Evolutionary conservation across 2,797 vertebrate genomes (phyloP), one percentile per base, ranked within the genome.

Genomic region (Lerista edwardsae): DNA sequence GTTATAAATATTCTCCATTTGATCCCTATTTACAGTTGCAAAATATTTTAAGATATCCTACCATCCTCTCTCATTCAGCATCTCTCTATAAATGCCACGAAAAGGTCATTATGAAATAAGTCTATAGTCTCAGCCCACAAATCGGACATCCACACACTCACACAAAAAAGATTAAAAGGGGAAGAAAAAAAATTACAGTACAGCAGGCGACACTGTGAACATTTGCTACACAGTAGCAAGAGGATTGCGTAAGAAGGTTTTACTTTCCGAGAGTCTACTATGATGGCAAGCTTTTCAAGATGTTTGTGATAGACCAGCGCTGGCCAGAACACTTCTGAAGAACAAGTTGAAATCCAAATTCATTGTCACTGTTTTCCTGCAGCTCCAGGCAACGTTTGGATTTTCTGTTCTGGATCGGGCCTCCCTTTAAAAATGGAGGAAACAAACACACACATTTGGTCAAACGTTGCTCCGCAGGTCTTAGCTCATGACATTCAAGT

Each of bases 321-420:
- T 99, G 98, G 91, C 98, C 98, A 0, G 97, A 97, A 96, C 98
- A 99, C 94, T 98, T 98, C 95, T 99, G 98, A 86, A 99, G 96
- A 87, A 97, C 96, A 86, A 99, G 97, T 68, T 98, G 97, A 95
- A 97, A 99, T 67, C 98, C 98, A 41, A 99, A 99, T 91, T 99
- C 98, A 67, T 95, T 97, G 88, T 98, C 97, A 0, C 86, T 97
- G 95, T 95, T 98, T 84, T 96, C 97, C 93, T 98, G 96, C 23
- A 99, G 94, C 95, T 99, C 98, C 79, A 99, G 96, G 91, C 98
- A 99, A 93, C 98, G 96, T 96, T 98, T 99, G 92, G 98, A 99
- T 96, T 99, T 99, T 94, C 95, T 97, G 96, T 99, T 99, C 96
- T 98, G 98, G 95, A 99, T 98, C 92, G 98, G 96, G 87, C 98